Percentiles rank a stretch among this genome's conserved stretches.
These are phyloP conservation scores for Stictocephala bisonia DNA, from an alignment of 2,888 invertebrate genomes.

Conservation along the genomic window DNA sequence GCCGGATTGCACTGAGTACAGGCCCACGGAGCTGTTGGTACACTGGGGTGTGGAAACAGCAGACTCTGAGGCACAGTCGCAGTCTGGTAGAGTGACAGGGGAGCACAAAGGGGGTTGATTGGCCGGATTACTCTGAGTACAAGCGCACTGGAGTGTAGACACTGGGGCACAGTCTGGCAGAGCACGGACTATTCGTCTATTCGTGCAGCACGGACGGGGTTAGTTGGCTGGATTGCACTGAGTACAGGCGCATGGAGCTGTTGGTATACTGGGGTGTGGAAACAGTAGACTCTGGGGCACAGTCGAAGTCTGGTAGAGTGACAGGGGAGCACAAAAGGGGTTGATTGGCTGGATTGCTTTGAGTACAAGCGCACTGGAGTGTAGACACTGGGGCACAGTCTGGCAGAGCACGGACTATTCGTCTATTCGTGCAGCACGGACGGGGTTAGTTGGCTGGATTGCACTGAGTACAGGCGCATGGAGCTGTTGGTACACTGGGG, in stretches of 20 bases:
- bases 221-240: constrained; percentile 25
- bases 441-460: background rate
- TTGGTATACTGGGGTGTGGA: constrained; percentile 21
- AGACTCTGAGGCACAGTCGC: constrained; percentile 34
- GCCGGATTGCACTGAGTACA: constrained; percentile 36
- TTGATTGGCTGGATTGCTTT: no score
- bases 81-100: constrained; percentile 40
- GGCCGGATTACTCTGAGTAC: no score
- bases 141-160: no score
- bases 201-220: no score
- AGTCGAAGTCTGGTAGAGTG: constrained; percentile 44
- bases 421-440: no score
- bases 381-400: no score
- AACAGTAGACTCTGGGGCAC: constrained; percentile 38
- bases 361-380: no score
- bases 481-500: constrained; percentile 12
- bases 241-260: constrained; percentile 14
- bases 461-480: constrained; percentile 28
- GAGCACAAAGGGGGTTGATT: no score
- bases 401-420: no score
- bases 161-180: no score
- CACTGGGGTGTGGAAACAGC: constrained; percentile 33
- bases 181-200: no score
- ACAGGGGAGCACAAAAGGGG: constrained; percentile 33
- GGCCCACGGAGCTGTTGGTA: constrained; percentile 8